Conservation (phyloP, 2,888 invertebrate species). For the Drosophila putrida region DNA sequence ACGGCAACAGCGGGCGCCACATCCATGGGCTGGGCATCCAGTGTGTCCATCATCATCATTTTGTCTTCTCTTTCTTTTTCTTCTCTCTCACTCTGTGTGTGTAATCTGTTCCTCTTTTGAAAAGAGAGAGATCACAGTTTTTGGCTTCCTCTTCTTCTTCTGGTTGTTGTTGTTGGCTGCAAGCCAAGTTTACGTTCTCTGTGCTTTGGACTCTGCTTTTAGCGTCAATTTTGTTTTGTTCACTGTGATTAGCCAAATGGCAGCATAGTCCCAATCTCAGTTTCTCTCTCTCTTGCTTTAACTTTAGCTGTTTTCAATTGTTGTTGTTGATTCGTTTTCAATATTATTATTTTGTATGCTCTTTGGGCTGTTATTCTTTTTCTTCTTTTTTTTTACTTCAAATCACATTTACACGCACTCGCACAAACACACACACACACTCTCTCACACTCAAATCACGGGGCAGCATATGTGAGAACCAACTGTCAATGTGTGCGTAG, state of each 20-base stretch:
- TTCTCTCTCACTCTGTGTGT: slow-evolving; percentile 10
- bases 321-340: slow-evolving; percentile 76
- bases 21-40: slow-evolving; percentile 74
- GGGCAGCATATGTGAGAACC: slow-evolving; percentile 62
- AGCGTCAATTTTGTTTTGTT: slow-evolving; percentile 74
- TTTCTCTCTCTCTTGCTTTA: slow-evolving; percentile 31
- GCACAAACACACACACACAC: slow-evolving; percentile 36
- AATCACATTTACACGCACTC: slow-evolving; percentile 59
- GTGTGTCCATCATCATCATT: slow-evolving; percentile 84
- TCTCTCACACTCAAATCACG: slow-evolving; percentile 44
- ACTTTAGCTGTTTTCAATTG: slow-evolving; percentile 43
- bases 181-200: slow-evolving; percentile 66
- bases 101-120: slow-evolving; percentile 27
- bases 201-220: slow-evolving; percentile 55
- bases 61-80: slow-evolving; percentile 32
- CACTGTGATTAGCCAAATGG: slow-evolving; percentile 72
- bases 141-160: slow-evolving; percentile 23
- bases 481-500: slow-evolving; percentile 59
- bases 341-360: slow-evolving; percentile 79
- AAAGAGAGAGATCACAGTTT: slow-evolving; percentile 50
- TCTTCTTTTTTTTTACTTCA: slow-evolving; percentile 42
- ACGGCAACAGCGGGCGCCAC: slow-evolving; percentile 70
- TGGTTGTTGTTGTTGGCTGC: slow-evolving; percentile 44
- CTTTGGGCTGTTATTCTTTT: slow-evolving; percentile 59
- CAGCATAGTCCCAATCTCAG: slow-evolving; percentile 51